Conservation (phyloP, 2,797 vertebrate genomes). For the Eleutherodactylus coqui region DNA sequence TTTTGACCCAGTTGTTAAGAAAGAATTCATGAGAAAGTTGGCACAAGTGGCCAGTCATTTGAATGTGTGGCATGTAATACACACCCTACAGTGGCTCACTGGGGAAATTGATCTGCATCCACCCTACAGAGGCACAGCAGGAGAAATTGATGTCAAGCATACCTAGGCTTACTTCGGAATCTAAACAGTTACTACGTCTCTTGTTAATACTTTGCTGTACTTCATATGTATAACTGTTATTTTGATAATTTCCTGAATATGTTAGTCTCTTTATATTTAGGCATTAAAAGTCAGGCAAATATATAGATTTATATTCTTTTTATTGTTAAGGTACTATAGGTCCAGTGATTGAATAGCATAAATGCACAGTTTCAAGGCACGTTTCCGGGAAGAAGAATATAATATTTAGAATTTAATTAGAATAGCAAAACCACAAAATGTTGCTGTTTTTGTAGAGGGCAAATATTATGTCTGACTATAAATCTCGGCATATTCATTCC, state of each 20-base stretch:
- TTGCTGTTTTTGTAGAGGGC: not conserved
- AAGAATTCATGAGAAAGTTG: no score
- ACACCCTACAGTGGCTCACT: no score
- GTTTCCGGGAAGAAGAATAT: not conserved
- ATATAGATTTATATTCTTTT: not conserved
- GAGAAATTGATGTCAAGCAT: no score
- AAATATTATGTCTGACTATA: slow-evolving; percentile 1
- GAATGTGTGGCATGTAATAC: no score
- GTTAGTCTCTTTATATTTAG: not conserved
- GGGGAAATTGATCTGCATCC: no score
- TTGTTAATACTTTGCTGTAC: no score
- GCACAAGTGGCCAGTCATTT: no score
- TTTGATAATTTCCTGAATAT: not conserved
- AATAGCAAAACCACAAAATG: not conserved
- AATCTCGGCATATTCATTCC: not conserved
- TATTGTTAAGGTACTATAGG: not conserved
- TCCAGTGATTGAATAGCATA: not conserved
- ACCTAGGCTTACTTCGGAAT: no score
- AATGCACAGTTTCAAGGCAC: not conserved
- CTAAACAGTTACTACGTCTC: no score
- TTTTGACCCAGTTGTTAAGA: no score
- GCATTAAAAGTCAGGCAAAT: not conserved
- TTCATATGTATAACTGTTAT: no score
- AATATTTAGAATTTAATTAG: not conserved
- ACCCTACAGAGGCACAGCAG: no score